A percentile compares a stretch with the other conserved stretches of the same genome.
These are phyloP conservation scores for Drosophila barbarae DNA, from an alignment of 2,888 invertebrate genomes.

Conservation along the genomic window DNA sequence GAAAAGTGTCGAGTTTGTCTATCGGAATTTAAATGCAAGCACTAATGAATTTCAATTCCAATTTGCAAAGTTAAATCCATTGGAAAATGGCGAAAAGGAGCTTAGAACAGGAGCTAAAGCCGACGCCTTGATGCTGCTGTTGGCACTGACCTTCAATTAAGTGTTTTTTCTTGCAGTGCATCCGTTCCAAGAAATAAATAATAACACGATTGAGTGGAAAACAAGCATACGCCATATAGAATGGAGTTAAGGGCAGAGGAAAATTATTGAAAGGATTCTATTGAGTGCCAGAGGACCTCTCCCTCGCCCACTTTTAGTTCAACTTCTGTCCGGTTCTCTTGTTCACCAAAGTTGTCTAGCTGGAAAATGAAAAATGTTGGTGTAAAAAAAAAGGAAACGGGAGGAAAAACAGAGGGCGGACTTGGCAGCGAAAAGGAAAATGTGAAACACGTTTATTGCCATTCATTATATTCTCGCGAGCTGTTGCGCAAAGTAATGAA, in stretches of 20 bases:
- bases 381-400: not conserved
- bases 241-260: slow-evolving; percentile 15
- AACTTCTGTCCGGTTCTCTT: slow-evolving; percentile 34
- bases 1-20: slow-evolving; percentile 6
- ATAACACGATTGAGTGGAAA: slow-evolving; percentile 22
- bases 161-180: slow-evolving; percentile 27
- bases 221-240: slow-evolving; percentile 11
- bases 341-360: slow-evolving; percentile 30
- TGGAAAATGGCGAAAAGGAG: slow-evolving; percentile 26
- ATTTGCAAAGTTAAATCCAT: slow-evolving; percentile 23
- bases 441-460: slow-evolving; percentile 75
- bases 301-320: slow-evolving; percentile 18
- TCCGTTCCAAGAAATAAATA: slow-evolving; percentile 14
- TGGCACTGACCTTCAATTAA: slow-evolving; percentile 52
- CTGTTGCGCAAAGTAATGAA: slow-evolving; percentile 76
- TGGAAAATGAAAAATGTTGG: slow-evolving; percentile 53
- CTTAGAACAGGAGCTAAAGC: slow-evolving; percentile 11
- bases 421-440: slow-evolving; percentile 53
- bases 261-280: slow-evolving; percentile 43
- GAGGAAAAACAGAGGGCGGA: slow-evolving; percentile 8
- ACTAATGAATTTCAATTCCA: slow-evolving; percentile 21
- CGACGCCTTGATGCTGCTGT: slow-evolving; percentile 8
- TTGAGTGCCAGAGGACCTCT: slow-evolving; percentile 21
- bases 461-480: slow-evolving; percentile 75
- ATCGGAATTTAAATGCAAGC: slow-evolving; percentile 11